These are phyloP conservation scores for Drosophila leontia DNA, from an alignment of 1,140 invertebrate species.

Conservation along the genomic window DNA sequence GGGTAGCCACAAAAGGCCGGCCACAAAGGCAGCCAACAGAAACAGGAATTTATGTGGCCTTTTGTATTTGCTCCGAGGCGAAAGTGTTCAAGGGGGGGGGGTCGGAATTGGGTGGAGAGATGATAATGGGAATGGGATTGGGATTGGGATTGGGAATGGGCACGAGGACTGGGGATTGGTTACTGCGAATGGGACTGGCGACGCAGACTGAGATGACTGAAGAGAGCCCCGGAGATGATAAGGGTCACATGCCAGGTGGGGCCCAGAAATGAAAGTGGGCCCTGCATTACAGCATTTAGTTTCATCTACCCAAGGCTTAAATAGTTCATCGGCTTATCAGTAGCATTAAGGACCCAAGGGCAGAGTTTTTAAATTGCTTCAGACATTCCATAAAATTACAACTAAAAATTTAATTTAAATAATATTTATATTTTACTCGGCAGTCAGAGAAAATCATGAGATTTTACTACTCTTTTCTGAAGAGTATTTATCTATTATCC, in stretches of 20 bases:
- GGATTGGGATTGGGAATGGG: slow-evolving; percentile 7
- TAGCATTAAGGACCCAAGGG: neutral
- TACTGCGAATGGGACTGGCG: neutral
- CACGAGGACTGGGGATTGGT: neutral
- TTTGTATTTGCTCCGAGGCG: slow-evolving; percentile 67
- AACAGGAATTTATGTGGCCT: slow-evolving; percentile 69
- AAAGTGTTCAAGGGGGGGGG: slow-evolving; percentile 70
- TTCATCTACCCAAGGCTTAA: slow-evolving; percentile 20
- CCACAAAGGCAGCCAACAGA: slow-evolving; percentile 48
- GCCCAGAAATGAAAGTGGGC: slow-evolving; percentile 17
- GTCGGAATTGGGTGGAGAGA: slow-evolving; percentile 32
- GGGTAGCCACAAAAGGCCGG: slow-evolving; percentile 51
- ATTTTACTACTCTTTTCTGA: too few relatives aligned
- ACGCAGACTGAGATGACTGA: slow-evolving; percentile 19
- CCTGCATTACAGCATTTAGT: slow-evolving; percentile 11
- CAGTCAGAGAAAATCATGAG: too few relatives aligned
- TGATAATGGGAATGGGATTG: slow-evolving; percentile 30
- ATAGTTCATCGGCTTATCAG: slow-evolving; percentile 35
- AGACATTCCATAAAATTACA: neutral
- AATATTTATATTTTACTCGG: neutral
- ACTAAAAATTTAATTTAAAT: neutral
- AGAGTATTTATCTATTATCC: too few relatives aligned
- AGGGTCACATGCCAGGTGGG: slow-evolving; percentile 54
- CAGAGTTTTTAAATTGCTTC: neutral
- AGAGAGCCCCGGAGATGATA: slow-evolving; percentile 41